phyloP scores from a whole-genome alignment of 2,888 invertebrate species.

The Tuta absoluta region DNA sequence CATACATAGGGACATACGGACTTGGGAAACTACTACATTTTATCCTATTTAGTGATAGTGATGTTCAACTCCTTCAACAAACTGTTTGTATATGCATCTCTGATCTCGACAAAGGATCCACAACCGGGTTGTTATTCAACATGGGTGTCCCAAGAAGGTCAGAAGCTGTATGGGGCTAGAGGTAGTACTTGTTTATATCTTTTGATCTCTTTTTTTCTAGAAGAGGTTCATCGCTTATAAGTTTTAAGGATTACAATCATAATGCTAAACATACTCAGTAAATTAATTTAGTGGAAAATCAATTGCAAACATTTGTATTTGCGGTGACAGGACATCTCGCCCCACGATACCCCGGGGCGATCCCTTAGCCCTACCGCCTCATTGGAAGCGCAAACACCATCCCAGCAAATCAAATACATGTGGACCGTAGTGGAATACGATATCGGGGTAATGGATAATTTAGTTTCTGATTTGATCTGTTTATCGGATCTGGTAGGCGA shows the following conservation, averaged over 20 bases:
- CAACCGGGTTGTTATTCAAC: too few species aligned
- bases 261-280: constrained; percentile 48
- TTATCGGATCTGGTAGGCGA: neutral
- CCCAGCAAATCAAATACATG: constrained; percentile 65
- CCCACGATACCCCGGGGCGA: constrained; percentile 42
- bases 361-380: constrained; percentile 49
- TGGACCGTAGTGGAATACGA: constrained; percentile 50
- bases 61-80: too few species aligned
- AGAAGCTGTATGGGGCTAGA: too few species aligned
- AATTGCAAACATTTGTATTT: constrained; percentile 74
- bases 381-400: constrained; percentile 72
- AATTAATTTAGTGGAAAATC: constrained; percentile 80
- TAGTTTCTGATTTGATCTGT: neutral
- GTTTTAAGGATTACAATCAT: neutral
- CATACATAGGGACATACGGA: too few species aligned
- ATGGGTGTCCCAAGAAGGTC: too few species aligned
- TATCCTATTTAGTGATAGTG: too few species aligned
- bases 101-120: too few species aligned
- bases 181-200: too few species aligned
- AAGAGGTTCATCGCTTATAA: too few species aligned
- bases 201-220: too few species aligned
- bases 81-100: too few species aligned
- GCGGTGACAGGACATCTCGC: constrained; percentile 50
- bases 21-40: too few species aligned
- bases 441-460: constrained; percentile 25